Conservation (phyloP, 2,113 vertebrate genomes). For the Crotophaga sulcirostris region DNA sequence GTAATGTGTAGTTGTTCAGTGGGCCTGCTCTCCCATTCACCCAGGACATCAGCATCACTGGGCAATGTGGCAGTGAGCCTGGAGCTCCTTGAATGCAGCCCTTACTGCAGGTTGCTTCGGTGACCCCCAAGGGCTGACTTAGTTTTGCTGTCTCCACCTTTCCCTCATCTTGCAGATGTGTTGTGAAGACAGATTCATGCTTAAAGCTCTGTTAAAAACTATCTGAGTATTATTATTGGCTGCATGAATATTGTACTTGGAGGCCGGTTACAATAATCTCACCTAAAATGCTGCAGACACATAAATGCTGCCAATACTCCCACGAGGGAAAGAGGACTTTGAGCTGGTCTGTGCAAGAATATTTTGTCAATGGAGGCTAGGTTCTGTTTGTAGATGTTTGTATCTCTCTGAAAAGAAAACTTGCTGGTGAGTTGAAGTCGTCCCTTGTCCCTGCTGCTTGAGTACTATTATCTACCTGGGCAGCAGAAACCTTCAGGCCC, state of each 20-base stretch:
- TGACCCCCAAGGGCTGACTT: not conserved
- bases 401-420: not conserved
- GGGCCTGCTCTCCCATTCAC: not conserved
- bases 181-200: not conserved
- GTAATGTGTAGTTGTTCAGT: fast-evolving
- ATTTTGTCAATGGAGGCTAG: not conserved
- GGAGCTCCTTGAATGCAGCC: not conserved
- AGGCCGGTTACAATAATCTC: not conserved
- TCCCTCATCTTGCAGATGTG: not conserved
- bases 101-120: not conserved
- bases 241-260: not conserved
- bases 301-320: not conserved
- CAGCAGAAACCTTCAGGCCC: not conserved
- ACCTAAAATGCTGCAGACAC: not conserved
- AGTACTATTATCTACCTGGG: not conserved
- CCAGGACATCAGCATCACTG: not conserved
- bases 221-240: not conserved
- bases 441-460: not conserved
- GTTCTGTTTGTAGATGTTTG: not conserved
- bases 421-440: not conserved
- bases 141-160: not conserved
- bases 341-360: not conserved
- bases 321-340: not conserved
- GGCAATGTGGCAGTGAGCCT: not conserved
- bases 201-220: not conserved